These are phyloP conservation scores for Mycalesis mineus DNA, from an alignment of 2,888 invertebrate species.

Conservation along the genomic window DNA sequence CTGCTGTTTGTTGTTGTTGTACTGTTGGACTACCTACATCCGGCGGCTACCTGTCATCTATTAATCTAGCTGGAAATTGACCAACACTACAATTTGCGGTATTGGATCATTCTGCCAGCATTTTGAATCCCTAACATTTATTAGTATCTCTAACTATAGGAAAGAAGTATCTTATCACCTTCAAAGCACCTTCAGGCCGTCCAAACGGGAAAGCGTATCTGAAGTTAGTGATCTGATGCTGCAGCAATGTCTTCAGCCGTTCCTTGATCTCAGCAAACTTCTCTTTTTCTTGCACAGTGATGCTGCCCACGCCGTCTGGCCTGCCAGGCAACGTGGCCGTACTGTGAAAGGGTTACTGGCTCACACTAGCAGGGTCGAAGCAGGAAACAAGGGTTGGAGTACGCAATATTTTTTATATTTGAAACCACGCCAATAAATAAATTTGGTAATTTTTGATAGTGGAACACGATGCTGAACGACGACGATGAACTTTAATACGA, in stretches of 20 bases:
- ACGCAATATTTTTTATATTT: constrained; percentile 10
- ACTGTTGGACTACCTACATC: too few species aligned
- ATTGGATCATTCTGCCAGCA: too few species aligned
- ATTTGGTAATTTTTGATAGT: background rate
- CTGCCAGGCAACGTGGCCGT: constrained; percentile 81
- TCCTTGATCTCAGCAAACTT: constrained; percentile 99
- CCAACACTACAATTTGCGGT: too few species aligned
- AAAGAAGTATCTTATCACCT: constrained; percentile 57
- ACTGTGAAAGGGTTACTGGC: constrained; percentile 75
- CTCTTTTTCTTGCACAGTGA: constrained; percentile 98
- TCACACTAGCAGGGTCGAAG: constrained; percentile 75
- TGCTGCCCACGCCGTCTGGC: constrained; percentile 99
- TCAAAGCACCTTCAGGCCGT: constrained; percentile 97
- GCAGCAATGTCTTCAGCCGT: constrained; percentile 91
- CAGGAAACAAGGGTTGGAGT: constrained; percentile 50
- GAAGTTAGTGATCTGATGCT: constrained; percentile 99
- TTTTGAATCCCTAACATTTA: too few species aligned
- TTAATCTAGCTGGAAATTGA: too few species aligned
- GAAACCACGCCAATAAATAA: too few species aligned
- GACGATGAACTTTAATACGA: too few species aligned
- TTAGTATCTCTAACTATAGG: too few species aligned
- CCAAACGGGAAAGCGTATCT: constrained; percentile 99
- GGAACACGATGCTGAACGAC: background rate
- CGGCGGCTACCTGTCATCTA: too few species aligned
- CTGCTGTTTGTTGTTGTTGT: too few species aligned